Conservation (phyloP, 2,113 vertebrate species). For the Prionailurus bengalensis region DNA sequence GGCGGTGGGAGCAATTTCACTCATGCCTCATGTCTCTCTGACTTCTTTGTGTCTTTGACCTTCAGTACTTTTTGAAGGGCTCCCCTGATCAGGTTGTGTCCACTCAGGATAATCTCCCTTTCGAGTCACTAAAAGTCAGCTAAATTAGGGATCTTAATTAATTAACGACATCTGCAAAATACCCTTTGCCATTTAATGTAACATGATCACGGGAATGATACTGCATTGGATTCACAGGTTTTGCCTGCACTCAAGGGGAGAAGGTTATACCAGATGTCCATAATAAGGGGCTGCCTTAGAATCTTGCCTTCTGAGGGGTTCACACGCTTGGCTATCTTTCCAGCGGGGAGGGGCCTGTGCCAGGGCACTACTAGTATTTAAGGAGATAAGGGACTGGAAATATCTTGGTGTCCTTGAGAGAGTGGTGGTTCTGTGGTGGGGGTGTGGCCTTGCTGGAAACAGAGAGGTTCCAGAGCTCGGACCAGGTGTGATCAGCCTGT, state of each 20-base stretch:
- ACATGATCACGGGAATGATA: background rate
- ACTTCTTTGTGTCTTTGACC: constrained; percentile 24
- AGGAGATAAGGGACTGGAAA: background rate
- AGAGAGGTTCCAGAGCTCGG: background rate
- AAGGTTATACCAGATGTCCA: background rate
- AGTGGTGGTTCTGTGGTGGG: background rate
- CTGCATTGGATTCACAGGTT: background rate
- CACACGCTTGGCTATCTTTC: background rate
- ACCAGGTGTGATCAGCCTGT: background rate
- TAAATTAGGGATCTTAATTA: constrained; percentile 23
- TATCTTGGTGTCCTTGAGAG: background rate
- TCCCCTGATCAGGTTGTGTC: background rate
- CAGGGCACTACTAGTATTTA: background rate
- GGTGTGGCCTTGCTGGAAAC: background rate
- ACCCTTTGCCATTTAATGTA: background rate
- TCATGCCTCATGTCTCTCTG: background rate
- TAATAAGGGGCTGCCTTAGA: background rate
- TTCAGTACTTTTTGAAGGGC: background rate
- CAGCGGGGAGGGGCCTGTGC: background rate
- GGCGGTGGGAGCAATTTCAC: background rate
- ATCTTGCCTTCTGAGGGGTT: background rate
- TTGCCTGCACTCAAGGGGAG: background rate
- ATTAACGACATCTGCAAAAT: background rate
- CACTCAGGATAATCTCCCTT: background rate
- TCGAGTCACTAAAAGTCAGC: background rate